A percentile compares a stretch with the other conserved stretches of the same genome.
Conservation (phyloP, 1,140 invertebrate genomes). For the Lutraria rhynchaena region DNA sequence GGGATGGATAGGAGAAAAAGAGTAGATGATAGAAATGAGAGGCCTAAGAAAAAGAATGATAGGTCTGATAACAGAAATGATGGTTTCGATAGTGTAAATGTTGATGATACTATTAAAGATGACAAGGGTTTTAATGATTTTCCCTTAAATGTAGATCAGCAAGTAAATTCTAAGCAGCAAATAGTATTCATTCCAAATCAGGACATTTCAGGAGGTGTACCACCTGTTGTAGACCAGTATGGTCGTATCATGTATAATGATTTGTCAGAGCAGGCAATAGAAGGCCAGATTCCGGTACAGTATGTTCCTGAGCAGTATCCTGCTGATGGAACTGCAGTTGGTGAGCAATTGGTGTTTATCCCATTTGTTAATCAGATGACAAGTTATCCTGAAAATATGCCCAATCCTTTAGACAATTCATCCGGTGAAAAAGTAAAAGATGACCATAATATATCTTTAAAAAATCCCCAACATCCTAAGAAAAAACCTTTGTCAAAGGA, state of each 20-base stretch:
- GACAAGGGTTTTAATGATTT: background rate
- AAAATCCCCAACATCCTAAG: background rate
- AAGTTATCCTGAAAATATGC: background rate
- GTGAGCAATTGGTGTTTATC: conserved; percentile 43
- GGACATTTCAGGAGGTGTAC: background rate
- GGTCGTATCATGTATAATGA: conserved; percentile 29
- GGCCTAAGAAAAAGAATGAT: background rate
- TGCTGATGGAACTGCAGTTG: background rate
- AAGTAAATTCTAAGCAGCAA: conserved; percentile 15
- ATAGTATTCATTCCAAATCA: conserved; percentile 43
- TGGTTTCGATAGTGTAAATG: background rate
- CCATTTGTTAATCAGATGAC: conserved; percentile 44
- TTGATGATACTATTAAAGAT: background rate
- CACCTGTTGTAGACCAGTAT: conserved; percentile 48
- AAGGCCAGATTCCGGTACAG: conserved; percentile 3
- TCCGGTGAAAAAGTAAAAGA: background rate
- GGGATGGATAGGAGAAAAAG: background rate
- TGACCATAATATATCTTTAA: background rate
- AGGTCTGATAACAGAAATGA: conserved; percentile 2
- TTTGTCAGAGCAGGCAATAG: conserved; percentile 5
- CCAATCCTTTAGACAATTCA: background rate
- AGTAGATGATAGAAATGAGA: background rate
- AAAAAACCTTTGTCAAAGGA: conserved; percentile 29
- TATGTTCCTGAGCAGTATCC: conserved; percentile 21
- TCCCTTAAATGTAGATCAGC: background rate